Base-by-base conservation (phyloP, 2,888 invertebrate species). In the Sphinx pinastri region DNA sequence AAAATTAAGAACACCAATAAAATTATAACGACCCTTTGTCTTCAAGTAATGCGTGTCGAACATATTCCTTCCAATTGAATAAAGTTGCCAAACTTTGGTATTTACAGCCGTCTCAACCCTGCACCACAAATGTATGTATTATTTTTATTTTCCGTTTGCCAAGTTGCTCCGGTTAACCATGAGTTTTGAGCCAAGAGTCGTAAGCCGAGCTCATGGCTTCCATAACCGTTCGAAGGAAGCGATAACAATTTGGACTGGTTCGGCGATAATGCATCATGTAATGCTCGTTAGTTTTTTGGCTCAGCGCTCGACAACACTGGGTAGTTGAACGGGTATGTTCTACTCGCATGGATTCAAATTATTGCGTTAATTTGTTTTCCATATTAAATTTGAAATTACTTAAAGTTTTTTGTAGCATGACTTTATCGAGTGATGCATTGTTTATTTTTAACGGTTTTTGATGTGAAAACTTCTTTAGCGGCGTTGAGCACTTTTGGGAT, bases 181-280 rank as follows among this genome's bases (percentile, higher is more conserved):
- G 63, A 16, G 49, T 63, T 63, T 58, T 63, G 63, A 49, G 63
- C 63, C 63, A 63, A 63, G 60, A 60, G 19, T 19, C 13, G 13
- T 63, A 63, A 63, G 47, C 63, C 63, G 60, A 47, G 63, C 63
- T 63, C 47, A 63, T 49, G 63, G 63, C 49, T 19, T 19, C 63
- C 19, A 19, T 63, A 19, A 57, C 47, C 49, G 57, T 57, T 57
- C 55, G 57, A 57, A 70, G 67, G 70, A 70, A 67, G 70, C 38
- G 57, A 70, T 70, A 70, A 70, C 70, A 70, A 67, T 70, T 70
- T 70, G 70, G 68, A 68, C 31, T 51, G 59, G 51, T 25, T 66
- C 57, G 51, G 47, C 31, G 47, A 67, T 67, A 58, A 70, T 70
- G 55, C 70, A 70, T 70, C 49, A 67, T 67, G 49, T 49, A 52